Conservation (phyloP, 2,888 invertebrate species). For the Siphonodentalium dalli region DNA sequence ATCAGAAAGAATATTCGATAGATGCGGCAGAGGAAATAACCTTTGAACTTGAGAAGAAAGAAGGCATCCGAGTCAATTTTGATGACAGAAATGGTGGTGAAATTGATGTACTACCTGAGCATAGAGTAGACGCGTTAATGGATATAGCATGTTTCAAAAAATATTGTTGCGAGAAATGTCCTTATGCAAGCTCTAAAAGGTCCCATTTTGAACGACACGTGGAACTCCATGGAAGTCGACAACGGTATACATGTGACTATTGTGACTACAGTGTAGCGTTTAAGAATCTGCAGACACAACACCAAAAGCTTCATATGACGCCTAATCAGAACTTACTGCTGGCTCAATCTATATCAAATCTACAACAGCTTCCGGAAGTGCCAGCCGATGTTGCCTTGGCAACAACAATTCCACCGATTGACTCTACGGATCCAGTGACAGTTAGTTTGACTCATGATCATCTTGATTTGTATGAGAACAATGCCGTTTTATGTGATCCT, state of each 20-base stretch:
- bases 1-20: slow-evolving; percentile 61
- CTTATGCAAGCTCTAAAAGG: slow-evolving; percentile 85
- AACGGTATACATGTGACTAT: slow-evolving; percentile 81
- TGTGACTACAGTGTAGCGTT: slow-evolving; percentile 90
- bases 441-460: slow-evolving; percentile 54
- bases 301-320: slow-evolving; percentile 76
- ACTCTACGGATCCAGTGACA: slow-evolving; percentile 40
- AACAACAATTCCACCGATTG: slow-evolving; percentile 47
- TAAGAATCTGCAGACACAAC: slow-evolving; percentile 83
- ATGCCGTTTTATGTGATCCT: slow-evolving; percentile 32
- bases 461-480: slow-evolving; percentile 58
- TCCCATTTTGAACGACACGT: slow-evolving; percentile 85
- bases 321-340: slow-evolving; percentile 60
- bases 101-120: slow-evolving; percentile 37
- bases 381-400: slow-evolving; percentile 68
- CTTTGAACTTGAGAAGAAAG: slow-evolving; percentile 54
- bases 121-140: slow-evolving; percentile 72
- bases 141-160: slow-evolving; percentile 78
- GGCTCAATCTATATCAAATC: slow-evolving; percentile 58
- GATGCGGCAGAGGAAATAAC: slow-evolving; percentile 32
- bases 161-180: slow-evolving; percentile 72
- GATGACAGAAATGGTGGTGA: slow-evolving; percentile 33
- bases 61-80: slow-evolving; percentile 29
- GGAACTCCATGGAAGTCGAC: slow-evolving; percentile 82
- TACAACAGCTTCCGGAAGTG: slow-evolving; percentile 64